Conservation (phyloP, 2,888 invertebrate genomes). For the Leptopilina drosophilae region DNA sequence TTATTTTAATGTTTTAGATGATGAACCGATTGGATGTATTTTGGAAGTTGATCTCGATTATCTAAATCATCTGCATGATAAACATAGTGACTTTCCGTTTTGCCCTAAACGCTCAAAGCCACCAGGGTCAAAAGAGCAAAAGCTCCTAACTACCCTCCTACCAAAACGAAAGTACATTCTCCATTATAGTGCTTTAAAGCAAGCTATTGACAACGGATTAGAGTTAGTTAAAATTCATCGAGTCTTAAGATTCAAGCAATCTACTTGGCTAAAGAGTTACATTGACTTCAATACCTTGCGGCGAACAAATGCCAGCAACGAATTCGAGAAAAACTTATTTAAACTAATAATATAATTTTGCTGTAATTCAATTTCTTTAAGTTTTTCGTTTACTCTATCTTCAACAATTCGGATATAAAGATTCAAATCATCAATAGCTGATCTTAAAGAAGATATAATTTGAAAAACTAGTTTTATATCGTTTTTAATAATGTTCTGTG, state of each 20-base stretch:
- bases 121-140: slow-evolving; percentile 50
- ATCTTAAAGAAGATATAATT: no score
- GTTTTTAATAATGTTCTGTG: no score
- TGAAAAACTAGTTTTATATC: no score
- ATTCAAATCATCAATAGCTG: no score
- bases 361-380: no score
- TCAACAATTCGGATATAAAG: no score
- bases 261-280: slow-evolving; percentile 58
- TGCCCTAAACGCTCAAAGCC: slow-evolving; percentile 60
- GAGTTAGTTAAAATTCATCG: slow-evolving; percentile 60
- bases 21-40: slow-evolving; percentile 12
- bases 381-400: no score
- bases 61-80: slow-evolving; percentile 36
- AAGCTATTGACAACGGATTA: slow-evolving; percentile 61
- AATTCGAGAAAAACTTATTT: slow-evolving; percentile 71
- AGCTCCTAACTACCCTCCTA: slow-evolving; percentile 61
- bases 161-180: slow-evolving; percentile 52
- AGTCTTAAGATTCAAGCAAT: slow-evolving; percentile 67
- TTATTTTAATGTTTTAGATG: neutral
- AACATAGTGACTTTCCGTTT: slow-evolving; percentile 48
- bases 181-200: slow-evolving; percentile 60
- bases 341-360: slow-evolving; percentile 59
- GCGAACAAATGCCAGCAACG: slow-evolving; percentile 63
- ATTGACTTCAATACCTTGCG: slow-evolving; percentile 69
- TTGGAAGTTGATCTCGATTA: slow-evolving; percentile 40